Base-by-base conservation (phyloP, 2,888 invertebrate genomes). In the Sceliomorpha sp. region DNA sequence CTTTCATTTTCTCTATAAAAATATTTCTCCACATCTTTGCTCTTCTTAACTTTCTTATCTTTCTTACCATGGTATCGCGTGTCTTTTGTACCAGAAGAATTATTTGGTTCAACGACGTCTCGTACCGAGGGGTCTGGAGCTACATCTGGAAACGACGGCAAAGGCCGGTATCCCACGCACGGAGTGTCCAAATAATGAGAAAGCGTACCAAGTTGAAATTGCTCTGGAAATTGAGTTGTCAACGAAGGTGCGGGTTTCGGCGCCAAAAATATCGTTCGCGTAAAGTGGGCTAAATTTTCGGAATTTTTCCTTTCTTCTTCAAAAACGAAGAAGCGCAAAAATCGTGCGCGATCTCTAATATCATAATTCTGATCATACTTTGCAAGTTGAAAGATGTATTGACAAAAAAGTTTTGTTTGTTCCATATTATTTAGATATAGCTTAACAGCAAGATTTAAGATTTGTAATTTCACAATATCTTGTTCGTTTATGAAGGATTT, bases 311-410 rank as follows among this genome's bases (percentile, higher is more conserved):
- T 90, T 68, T 76, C 78, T 31, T 91, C 89, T 82, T 93, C 91
- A 75, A 95, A 92, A 17, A 96, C 91, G 76, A 97, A 93, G 70
- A 94, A 94, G 8, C 95, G 92, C 50, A 99, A 90, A 84, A 99
- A 93, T 14, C 99, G 91, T 2, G 98, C 97, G 6, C 98, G 91
- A 89, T 99, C 99, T 14, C 99, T 91, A 50, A 99, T 97, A 89
- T 99, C 99, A 86, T 99, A 99, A 89, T 97, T 98, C 76, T 95
- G 94, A 90, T 99, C 99, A 88, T 99, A 99, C 77, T 97, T 94
- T 0, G 99, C 98, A 80, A 99, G 90, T 75, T 94, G 96, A 82
- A 99, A 94, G 32, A 99, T 94, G 89, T 99, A 99, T 85, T 96
- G 96, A 79, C 96, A 96, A 48, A 99, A 90, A 2, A 96, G 90